These are phyloP conservation scores for Stomatorhinus ivindoensis DNA, from an alignment of 2,113 vertebrate species.

Conservation along the genomic window DNA sequence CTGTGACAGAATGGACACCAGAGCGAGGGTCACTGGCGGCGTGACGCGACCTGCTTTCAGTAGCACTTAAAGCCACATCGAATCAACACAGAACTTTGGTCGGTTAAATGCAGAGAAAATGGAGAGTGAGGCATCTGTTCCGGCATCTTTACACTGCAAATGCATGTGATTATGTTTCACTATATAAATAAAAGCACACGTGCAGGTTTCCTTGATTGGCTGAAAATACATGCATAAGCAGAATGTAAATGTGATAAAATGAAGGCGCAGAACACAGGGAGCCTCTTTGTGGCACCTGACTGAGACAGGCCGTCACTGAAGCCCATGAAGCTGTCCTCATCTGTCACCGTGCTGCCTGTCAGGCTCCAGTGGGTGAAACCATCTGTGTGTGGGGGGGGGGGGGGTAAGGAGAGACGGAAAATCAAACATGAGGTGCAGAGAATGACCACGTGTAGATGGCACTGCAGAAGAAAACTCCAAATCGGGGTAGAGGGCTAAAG, in stretches of 20 bases:
- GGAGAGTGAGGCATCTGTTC: not conserved
- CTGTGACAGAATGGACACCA: slow-evolving; percentile 41
- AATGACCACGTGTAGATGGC: not conserved
- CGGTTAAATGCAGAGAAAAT: not conserved
- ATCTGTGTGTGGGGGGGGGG: slow-evolving; percentile 56
- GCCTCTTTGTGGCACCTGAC: slow-evolving; percentile 63
- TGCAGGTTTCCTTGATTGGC: not conserved
- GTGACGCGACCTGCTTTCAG: not conserved
- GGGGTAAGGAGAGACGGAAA: not conserved
- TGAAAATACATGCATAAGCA: not conserved
- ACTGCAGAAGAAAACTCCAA: not conserved
- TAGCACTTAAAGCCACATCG: not conserved
- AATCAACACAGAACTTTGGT: not conserved
- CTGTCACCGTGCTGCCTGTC: slow-evolving; percentile 67
- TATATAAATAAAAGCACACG: not conserved
- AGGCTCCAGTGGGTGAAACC: slow-evolving; percentile 90
- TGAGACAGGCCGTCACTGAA: slow-evolving; percentile 81
- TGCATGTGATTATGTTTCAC: not conserved
- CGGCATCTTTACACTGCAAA: not conserved
- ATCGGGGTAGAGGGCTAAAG: not conserved
- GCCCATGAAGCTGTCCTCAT: slow-evolving; percentile 81
- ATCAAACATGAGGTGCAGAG: not conserved
- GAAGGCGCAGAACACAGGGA: not conserved
- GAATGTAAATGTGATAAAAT: not conserved
- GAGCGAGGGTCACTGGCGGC: not conserved